Evolutionary conservation across 64 coral and sea anemone species (phyloP), one percentile per base, ranked within the genome.

Genomic region (Acropora tenuis): DNA sequence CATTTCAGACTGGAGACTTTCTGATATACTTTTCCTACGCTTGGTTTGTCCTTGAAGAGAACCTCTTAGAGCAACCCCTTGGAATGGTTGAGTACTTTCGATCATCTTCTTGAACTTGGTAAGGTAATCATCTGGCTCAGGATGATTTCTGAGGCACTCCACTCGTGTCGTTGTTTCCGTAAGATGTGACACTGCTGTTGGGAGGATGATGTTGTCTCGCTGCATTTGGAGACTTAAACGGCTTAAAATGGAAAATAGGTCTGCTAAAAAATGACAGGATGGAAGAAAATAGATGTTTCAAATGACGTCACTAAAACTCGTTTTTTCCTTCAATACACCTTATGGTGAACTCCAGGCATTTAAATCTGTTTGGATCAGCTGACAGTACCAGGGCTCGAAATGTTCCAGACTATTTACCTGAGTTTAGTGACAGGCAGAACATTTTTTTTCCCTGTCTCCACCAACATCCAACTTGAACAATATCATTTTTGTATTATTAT

Each of bases 391-490:
- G 30, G 67, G 67, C 9, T 71, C 67, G 67, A 71, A 71, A 71
- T 71, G 67, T 71, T 71, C 67, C 67, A 71, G 67, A 71, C 67
- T 71, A 16, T 71, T 71, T 71, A 71, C 67, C 67, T 71, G 19
- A 15, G 15, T 71, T 1, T 71, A 71, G 67, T 71, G 67, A 71
- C 67, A 71, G 67, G 67, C 67, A 71, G 67, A 71, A 71, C 18
- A 71, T 71, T 71, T 71, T 71, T 63, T 55, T 55, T 55, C 6
- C 67, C 1, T 30, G 15, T 30, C 15, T 71, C 2, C 67, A 30
- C 67, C 76, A n/a, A 77, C 75, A 77, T 77, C 75, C 75, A 77
- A 77, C 75, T 77, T 77, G 75, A 77, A 77, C 75, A 77, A 77
- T 77, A 77, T 77, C 47, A 77, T 77, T 77, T 30, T 30, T 30